A percentile compares a stretch with the other conserved stretches of the same genome.
Evolutionary conservation across 2,113 vertebrate species (phyloP).

Genomic region (Empidonax alnorum): DNA sequence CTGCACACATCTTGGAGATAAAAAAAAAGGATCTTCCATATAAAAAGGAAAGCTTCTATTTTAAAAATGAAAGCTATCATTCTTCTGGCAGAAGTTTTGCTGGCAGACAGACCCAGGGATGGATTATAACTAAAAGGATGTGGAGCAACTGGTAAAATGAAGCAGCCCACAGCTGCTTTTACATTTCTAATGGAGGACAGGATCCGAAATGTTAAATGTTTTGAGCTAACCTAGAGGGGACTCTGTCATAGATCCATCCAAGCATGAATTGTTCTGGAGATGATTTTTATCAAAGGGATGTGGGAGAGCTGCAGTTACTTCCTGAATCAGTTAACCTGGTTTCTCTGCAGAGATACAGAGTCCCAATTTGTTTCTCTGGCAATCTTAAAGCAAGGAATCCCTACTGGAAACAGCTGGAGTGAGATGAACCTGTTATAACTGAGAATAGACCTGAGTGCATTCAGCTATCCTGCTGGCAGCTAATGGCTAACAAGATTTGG

Average conservation of each 20-base stretch:
- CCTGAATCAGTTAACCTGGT: slow-evolving; percentile 41
- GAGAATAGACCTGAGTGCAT: slow-evolving; percentile 15
- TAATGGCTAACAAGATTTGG: slow-evolving; percentile 45
- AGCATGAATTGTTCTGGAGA: slow-evolving; percentile 29
- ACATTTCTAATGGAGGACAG: slow-evolving; percentile 2
- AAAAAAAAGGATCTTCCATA: not conserved
- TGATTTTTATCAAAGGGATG: slow-evolving; percentile 6
- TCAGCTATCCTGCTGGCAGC: slow-evolving; percentile 23
- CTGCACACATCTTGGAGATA: not conserved
- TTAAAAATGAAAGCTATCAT: slow-evolving; percentile 32
- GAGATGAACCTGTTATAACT: slow-evolving; percentile 15
- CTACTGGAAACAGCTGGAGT: slow-evolving; percentile 44
- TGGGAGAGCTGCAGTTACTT: slow-evolving; percentile 3
- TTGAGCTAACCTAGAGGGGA: slow-evolving; percentile 4
- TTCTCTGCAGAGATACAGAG: not conserved
- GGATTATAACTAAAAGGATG: slow-evolving; percentile 14
- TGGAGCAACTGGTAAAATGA: slow-evolving; percentile 21
- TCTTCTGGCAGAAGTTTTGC: slow-evolving; percentile 42
- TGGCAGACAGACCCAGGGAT: slow-evolving; percentile 18
- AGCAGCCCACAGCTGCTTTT: slow-evolving; percentile 12
- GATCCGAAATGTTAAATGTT: slow-evolving; percentile 35
- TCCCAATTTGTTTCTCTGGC: slow-evolving; percentile 8
- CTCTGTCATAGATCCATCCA: slow-evolving; percentile 28
- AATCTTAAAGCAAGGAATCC: slow-evolving; percentile 26
- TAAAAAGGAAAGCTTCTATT: slow-evolving; percentile 29